These are phyloP conservation scores for Lathronympha strigana DNA, from an alignment of 2,888 invertebrate genomes.

Conservation along the genomic window DNA sequence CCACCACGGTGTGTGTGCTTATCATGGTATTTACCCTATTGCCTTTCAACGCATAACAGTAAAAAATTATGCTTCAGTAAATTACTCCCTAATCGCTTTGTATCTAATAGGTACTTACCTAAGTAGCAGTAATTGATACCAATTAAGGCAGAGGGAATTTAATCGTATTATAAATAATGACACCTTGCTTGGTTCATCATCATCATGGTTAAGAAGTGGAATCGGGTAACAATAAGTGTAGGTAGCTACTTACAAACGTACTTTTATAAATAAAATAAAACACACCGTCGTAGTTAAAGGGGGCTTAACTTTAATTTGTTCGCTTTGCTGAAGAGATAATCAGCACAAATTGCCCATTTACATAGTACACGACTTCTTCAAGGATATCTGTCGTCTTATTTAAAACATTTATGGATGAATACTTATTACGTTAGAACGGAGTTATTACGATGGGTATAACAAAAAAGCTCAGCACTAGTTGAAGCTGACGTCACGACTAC, in stretches of 20 bases:
- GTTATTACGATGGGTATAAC: conserved; percentile 14
- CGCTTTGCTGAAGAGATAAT: conserved; percentile 53
- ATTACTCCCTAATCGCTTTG: background rate
- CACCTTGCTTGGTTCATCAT: too few species aligned
- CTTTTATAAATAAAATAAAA: background rate
- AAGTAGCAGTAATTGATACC: background rate
- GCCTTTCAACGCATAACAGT: conserved; percentile 33
- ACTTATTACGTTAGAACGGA: conserved; percentile 7
- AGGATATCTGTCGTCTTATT: conserved; percentile 58
- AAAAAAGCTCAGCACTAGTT: conserved; percentile 8
- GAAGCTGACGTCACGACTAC: conserved; percentile 17
- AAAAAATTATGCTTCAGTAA: conserved; percentile 6
- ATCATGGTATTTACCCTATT: conserved; percentile 50
- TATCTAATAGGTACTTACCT: conserved; percentile 2
- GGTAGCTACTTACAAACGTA: background rate
- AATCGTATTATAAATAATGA: background rate
- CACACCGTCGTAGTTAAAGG: conserved; percentile 39
- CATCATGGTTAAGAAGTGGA: too few species aligned
- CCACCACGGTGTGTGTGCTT: conserved; percentile 54
- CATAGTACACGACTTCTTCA: conserved; percentile 69
- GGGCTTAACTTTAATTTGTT: conserved; percentile 59
- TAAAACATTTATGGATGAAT: conserved; percentile 41
- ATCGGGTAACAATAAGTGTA: background rate
- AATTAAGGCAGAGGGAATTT: background rate
- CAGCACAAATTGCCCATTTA: conserved; percentile 67